These are phyloP conservation scores for Rhinoptilus africanus DNA, from an alignment of 2,113 vertebrate genomes.

Conservation along the genomic window DNA sequence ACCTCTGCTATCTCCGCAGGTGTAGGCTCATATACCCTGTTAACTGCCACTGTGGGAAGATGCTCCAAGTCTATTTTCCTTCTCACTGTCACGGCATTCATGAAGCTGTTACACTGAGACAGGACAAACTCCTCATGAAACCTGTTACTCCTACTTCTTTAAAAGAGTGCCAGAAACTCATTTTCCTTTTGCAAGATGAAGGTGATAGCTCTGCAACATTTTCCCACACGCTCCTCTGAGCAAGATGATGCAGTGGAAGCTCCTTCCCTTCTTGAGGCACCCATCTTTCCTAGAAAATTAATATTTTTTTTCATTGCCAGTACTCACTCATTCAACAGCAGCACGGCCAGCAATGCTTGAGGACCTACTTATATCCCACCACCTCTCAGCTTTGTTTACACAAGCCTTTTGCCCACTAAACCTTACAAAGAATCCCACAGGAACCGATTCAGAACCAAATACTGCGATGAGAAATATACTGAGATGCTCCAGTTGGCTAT, in stretches of 20 bases:
- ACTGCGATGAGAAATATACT: fast-evolving
- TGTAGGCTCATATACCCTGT: not conserved
- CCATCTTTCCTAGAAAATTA: not conserved
- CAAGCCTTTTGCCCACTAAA: not conserved
- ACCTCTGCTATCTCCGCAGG: not conserved
- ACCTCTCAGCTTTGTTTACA: not conserved
- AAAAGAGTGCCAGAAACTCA: not conserved
- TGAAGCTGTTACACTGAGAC: not conserved
- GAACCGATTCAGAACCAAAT: not conserved
- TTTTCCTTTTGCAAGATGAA: not conserved
- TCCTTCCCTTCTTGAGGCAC: not conserved
- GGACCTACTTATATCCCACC: not conserved
- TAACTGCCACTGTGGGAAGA: not conserved
- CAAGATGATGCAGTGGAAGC: not conserved
- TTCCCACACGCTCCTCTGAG: fast-evolving
- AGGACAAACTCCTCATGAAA: not conserved
- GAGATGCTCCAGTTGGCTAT: not conserved
- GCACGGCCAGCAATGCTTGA: not conserved
- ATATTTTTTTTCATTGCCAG: not conserved
- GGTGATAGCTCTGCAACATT: not conserved
- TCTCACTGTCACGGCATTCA: not conserved
- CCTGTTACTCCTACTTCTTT: not conserved
- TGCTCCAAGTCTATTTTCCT: not conserved
- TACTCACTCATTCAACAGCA: not conserved
- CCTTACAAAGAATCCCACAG: fast-evolving